Evolutionary conservation across 2,113 vertebrate genomes (phyloP).

Genomic region (Cathartes aura): DNA sequence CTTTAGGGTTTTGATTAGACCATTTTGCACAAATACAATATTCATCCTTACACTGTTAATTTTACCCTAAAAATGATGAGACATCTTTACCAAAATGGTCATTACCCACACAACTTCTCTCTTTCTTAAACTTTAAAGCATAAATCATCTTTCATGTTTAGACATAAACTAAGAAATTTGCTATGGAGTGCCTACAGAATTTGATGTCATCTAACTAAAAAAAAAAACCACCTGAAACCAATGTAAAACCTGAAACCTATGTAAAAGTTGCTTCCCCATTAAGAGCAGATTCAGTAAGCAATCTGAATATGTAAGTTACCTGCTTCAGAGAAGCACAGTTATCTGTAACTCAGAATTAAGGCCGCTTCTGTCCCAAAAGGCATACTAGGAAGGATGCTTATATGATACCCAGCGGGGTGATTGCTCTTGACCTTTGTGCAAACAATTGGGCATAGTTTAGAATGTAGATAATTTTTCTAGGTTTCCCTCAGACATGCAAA

Average conservation of each 20-base stretch:
- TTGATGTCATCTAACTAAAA: background rate
- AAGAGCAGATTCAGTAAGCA: background rate
- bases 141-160: background rate
- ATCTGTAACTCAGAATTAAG: background rate
- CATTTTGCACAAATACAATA: background rate
- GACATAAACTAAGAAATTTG: background rate
- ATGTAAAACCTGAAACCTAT: background rate
- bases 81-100: background rate
- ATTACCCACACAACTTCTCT: background rate
- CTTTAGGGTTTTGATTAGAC: background rate
- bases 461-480: background rate
- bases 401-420: fast-evolving
- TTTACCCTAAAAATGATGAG: background rate
- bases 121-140: background rate
- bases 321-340: background rate
- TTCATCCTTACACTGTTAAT: background rate
- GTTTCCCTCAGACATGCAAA: background rate
- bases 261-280: background rate
- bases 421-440: background rate
- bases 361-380: background rate
- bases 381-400: background rate
- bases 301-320: background rate
- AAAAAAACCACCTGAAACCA: background rate
- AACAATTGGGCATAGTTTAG: background rate
- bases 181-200: background rate